Base-by-base conservation (phyloP, 2,113 vertebrate species). In the Phyllostomus hastatus region DNA sequence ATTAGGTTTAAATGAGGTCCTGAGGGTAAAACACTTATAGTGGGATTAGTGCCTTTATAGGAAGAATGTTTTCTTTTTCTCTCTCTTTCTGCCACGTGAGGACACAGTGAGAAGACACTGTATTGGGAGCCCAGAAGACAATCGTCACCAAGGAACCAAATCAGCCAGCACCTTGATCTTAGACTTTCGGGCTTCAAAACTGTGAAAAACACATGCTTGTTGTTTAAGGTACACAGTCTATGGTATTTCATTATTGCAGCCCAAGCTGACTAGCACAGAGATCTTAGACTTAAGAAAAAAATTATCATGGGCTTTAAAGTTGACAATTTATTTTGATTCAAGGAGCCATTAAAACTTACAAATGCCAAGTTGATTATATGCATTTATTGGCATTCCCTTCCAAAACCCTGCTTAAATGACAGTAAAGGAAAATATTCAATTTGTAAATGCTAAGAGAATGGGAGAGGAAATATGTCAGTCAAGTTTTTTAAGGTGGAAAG, bases 301-400 rank as follows among this genome's bases (percentile, higher is more conserved):
- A 93, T 95, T 79, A 81, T 64, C 82, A 72, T 70, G 22, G 28
- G 24, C 50, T 69, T 89, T 91, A 95, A 92, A 67, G 61, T 80
- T 72, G 66, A 95, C 79, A 67, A 76, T 86, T 94, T 75, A 94
- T 87, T 79, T 94, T 89, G 67, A 96, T 88, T 96, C 85, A 96
- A 87, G 67, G 33, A 54, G 24, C 69, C 73, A 57, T 96, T 89
- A 91, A 64, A 97, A 96, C 61, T 75, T 88, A 86, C 78, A 81
- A 89, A 75, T 52, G 86, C 70, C 82, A 96, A 54, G 91, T 61
- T 91, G 88, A 94, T 78, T 82, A 17, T 59, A 46, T 41, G 17
- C 28, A 69, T 90, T 90, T 59, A 86, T 95, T 46, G 41, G 16
- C 66, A 46, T 69, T 64, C 24, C 83, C 69, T 91, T 82, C 52